Base-by-base conservation (phyloP, 2,113 vertebrate species). In the Phalacrocorax carbo region DNA sequence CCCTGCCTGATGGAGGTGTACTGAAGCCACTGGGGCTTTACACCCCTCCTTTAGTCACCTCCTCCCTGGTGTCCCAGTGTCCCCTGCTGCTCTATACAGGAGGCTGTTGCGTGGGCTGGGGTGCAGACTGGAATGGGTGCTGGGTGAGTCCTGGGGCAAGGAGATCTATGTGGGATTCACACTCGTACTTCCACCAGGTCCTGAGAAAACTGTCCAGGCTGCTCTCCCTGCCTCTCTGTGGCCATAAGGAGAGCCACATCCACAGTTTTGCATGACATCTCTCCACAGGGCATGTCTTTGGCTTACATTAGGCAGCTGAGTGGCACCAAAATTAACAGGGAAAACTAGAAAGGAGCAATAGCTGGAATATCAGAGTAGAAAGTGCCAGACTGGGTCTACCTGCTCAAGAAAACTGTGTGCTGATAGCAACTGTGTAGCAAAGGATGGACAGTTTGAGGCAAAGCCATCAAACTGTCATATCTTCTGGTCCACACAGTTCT, bases 381-480 rank as follows among this genome's bases (percentile, higher is more conserved):
- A n/a, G 22, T 61, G 13, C 7, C 22, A 40, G 42, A 54, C 8
- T 22, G 19, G 8, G 2, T 70, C 36, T 68, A 20, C 36, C 27
- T 57, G 25, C 38, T 69, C 30, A 34, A 65, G 52, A 71, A 55
- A 82, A 88, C 9, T 3, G 10, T 27, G 14, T 57, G 11, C 27
- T 87, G 34, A 36, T 21, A 86, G 34, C 66, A 52, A 23, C 16
- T 19, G 21, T 7, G 2, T 15, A 51, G 64, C 40, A 82, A 54
- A 84, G 19, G 38, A n/a, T 5, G 6, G 20, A 7, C 36, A 54
- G 26, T 34, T 38, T 40, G 73, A 71, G 65, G 36, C 22, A 58
- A 85, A 90, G 29, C 12, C 6, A 12, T 18, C 0, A 0, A 54
- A 64, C 3, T 84, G 21, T 10, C 9, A 0, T 46, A 18, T 60